Base-by-base conservation (phyloP, 2,888 invertebrate genomes). In the Drosophila fulvimacula region DNA sequence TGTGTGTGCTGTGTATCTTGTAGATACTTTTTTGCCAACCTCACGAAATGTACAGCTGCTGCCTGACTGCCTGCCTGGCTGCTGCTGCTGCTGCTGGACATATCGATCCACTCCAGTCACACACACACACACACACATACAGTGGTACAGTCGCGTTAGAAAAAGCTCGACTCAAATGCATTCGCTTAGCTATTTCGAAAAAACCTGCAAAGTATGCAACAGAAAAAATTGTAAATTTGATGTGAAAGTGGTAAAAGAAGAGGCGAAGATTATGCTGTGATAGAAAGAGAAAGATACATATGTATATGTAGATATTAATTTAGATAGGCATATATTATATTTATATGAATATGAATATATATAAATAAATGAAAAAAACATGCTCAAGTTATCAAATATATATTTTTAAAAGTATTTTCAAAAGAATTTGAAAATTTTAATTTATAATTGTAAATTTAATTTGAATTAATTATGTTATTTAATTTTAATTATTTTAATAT, bases 11-110 rank as follows among this genome's bases (percentile, higher is more conserved):
- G 51, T 71, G 73, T 88, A 85, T 80, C 88, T 83, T 73, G 52
- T 75, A 77, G 83, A 88, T 88, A 83, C 82, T 59, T 84, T 86
- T 83, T 87, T 67, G 64, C 70, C 51, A 64, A 71, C 69, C 81
- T 61, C 82, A 85, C 72, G 79, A 65, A 72, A 38, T 61, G 57
- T 69, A 73, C 76, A 81, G 79, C 84, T 76, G 84, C 81, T 71
- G 84, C 84, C 56, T 57, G 46, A 69, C 56, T 57, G 51, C 21
- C 60, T 73, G 69, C 58, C 82, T 79, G 83, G 75, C 56, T 56
- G 57, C 36, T 69, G 34, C 57, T 73, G 69, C 64, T 77, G 70
- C 80, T 80, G 81, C 81, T 73, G 82, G 79, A 82, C 83, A 69
- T 82, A 88, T 83, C 88, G 83, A 83, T 88, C 75, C 71, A 61